Evolutionary conservation across 2,888 invertebrate genomes (phyloP), one percentile per base, ranked within the genome.

Genomic region (Orthonychiurus folsomi): DNA sequence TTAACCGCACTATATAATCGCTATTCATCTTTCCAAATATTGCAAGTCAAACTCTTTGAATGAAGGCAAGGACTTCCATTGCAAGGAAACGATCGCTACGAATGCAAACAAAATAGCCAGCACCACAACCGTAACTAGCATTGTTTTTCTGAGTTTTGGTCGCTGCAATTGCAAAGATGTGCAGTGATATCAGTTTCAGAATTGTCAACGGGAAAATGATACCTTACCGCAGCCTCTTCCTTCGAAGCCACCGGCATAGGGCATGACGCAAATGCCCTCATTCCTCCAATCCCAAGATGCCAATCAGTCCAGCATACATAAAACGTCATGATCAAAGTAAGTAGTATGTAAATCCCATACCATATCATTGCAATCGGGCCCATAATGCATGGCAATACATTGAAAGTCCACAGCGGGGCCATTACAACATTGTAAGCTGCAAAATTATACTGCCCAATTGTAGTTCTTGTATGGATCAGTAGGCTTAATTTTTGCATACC

Each of bases 161-260:
- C 57, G 3, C 57, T 57, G 28, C 57, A 28, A 57, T 28, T 26
- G 23, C 37, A 57, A 57, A 15, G 37, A 28, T 24, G 3, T 15
- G 3, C 12, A 5, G 3, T 24, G 12, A 56, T 5, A 5, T 56
- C 5, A 25, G 3, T n/a, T 25, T 25, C 3, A 5, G 5, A 25
- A 26, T 26, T 21, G 21, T 9, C 12, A 48, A 48, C n/a, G 48
- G n/a, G 15, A 12, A n/a, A 52, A 12, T 21, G 24, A 21, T 20
- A 12, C 52, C 56, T 56, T 26, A 57, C 57, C 28, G 28, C 24
- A 3, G 57, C 37, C 37, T 57, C 57, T 57, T 57, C 57, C n/a
- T 26, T 47, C 3, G 57, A 57, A 18, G 25, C 20, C 3, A 57
- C 20, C 3, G 57, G 37, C 37, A 57, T 28, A 9, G 57, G 57